These are phyloP conservation scores for Saccostrea echinata DNA, from an alignment of 1,140 invertebrate genomes.

Conservation along the genomic window DNA sequence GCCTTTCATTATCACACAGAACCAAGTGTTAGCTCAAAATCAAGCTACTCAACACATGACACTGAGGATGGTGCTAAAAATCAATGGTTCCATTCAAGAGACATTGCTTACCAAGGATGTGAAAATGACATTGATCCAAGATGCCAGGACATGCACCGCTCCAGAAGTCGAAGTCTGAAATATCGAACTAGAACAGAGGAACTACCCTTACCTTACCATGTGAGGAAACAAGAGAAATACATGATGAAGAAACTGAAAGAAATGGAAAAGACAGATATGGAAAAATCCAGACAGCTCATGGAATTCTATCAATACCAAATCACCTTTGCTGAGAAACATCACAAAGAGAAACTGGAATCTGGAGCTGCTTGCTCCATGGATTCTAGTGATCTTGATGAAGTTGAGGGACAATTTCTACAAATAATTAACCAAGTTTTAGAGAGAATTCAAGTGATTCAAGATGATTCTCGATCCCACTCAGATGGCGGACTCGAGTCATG, in stretches of 20 bases:
- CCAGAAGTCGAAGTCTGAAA: slow-evolving; percentile 42
- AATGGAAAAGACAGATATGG: slow-evolving; percentile 45
- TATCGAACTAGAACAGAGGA: slow-evolving; percentile 40
- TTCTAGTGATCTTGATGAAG: slow-evolving; percentile 23
- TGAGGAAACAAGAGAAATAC: slow-evolving; percentile 55
- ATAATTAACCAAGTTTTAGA: slow-evolving; percentile 50
- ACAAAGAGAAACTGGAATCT: slow-evolving; percentile 33
- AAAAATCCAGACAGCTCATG: slow-evolving; percentile 53
- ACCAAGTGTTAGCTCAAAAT: slow-evolving; percentile 2
- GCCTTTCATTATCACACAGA: slow-evolving; percentile 34
- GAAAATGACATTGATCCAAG: slow-evolving; percentile 17
- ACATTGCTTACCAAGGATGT: slow-evolving; percentile 16
- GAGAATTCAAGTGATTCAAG: slow-evolving; percentile 40
- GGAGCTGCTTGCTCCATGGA: not conserved
- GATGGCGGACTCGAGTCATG: slow-evolving; percentile 25
- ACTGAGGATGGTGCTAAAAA: slow-evolving; percentile 14
- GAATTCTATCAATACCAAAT: slow-evolving; percentile 59
- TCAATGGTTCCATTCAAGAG: slow-evolving; percentile 28
- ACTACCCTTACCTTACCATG: slow-evolving; percentile 48
- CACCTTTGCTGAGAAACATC: slow-evolving; percentile 45
- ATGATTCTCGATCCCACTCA: not conserved
- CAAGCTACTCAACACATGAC: slow-evolving; percentile 37
- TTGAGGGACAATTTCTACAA: slow-evolving; percentile 51
- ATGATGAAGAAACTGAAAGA: slow-evolving; percentile 58
- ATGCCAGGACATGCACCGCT: not conserved